These are phyloP conservation scores for Syngnathus rostellatus DNA, from an alignment of 2,797 vertebrate species.

Conservation along the genomic window DNA sequence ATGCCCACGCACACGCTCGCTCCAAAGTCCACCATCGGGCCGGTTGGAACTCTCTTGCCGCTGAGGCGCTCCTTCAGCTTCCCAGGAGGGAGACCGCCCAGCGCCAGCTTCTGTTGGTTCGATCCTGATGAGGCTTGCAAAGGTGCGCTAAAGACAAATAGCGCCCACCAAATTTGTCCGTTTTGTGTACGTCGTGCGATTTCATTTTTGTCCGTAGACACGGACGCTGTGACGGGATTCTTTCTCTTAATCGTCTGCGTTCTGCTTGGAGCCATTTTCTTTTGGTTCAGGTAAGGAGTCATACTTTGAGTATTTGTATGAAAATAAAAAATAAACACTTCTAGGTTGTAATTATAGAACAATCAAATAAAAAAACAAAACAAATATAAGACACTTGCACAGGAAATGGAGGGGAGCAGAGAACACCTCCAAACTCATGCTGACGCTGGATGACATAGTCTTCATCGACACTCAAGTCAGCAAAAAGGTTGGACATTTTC, in stretches of 20 bases:
- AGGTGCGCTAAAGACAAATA: slow-evolving; percentile 26
- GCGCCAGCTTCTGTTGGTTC: slow-evolving; percentile 77
- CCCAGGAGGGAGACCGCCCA: slow-evolving; percentile 66
- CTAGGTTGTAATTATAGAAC: not conserved
- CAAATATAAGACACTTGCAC: slow-evolving; percentile 3
- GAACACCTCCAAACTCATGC: slow-evolving; percentile 50
- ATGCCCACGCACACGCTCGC: slow-evolving; percentile 59
- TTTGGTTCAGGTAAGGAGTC: slow-evolving; percentile 40
- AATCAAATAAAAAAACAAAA: not conserved
- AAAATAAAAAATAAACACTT: not conserved
- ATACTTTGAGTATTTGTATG: not conserved
- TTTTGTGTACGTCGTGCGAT: not conserved
- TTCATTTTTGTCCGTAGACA: slow-evolving; percentile 26
- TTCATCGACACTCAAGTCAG: slow-evolving; percentile 70
- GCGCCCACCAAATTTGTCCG: not conserved
- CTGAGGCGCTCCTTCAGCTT: slow-evolving; percentile 65
- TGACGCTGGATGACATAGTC: slow-evolving; percentile 62
- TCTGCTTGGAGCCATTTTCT: slow-evolving; percentile 27
- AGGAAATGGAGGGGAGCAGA: slow-evolving; percentile 40
- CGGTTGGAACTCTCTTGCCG: slow-evolving; percentile 42
- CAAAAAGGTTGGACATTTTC: slow-evolving; percentile 51
- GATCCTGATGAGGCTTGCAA: slow-evolving; percentile 52
- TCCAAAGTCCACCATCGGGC: slow-evolving; percentile 54
- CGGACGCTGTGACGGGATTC: slow-evolving; percentile 7
- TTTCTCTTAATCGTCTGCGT: slow-evolving; percentile 31